A percentile compares a stretch with the other conserved stretches of the same genome.
These are phyloP conservation scores for Leptopilina syphax DNA, from an alignment of 2,888 invertebrate species.

Conservation along the genomic window DNA sequence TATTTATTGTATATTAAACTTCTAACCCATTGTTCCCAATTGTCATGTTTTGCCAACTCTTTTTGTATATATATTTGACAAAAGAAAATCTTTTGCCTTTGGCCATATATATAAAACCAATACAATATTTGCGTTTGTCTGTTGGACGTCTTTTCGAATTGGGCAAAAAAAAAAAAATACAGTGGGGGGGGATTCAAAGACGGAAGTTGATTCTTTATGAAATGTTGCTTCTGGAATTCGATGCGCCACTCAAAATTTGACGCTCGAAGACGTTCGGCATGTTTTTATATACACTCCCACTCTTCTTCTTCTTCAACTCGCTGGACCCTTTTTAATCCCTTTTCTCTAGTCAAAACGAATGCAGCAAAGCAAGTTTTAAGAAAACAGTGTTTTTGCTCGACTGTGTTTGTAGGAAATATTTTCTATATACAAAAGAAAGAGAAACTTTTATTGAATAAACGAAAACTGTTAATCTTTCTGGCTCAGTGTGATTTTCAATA, in stretches of 20 bases:
- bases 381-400: constrained; percentile 33
- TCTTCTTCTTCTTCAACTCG: no score
- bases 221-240: constrained; percentile 64
- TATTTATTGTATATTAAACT: constrained; percentile 58
- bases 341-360: background rate
- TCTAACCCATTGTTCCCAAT: constrained; percentile 62
- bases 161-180: constrained; percentile 42
- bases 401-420: constrained; percentile 18
- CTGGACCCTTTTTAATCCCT: no score
- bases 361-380: background rate
- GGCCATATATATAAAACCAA: constrained; percentile 49
- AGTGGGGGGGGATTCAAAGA: constrained; percentile 56
- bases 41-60: constrained; percentile 76
- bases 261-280: constrained; percentile 19
- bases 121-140: constrained; percentile 43
- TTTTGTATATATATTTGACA: constrained; percentile 61
- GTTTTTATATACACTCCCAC: constrained; percentile 25
- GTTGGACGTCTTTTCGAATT: constrained; percentile 11
- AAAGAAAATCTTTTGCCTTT: constrained; percentile 56
- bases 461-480: constrained; percentile 2
- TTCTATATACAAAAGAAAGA: constrained; percentile 12
- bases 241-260: constrained; percentile 62
- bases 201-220: constrained; percentile 56
- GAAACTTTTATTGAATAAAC: background rate
- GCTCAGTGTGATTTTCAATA: background rate